These are phyloP conservation scores for Sebastes iracundus DNA, from an alignment of 2,797 vertebrate species.

Conservation along the genomic window DNA sequence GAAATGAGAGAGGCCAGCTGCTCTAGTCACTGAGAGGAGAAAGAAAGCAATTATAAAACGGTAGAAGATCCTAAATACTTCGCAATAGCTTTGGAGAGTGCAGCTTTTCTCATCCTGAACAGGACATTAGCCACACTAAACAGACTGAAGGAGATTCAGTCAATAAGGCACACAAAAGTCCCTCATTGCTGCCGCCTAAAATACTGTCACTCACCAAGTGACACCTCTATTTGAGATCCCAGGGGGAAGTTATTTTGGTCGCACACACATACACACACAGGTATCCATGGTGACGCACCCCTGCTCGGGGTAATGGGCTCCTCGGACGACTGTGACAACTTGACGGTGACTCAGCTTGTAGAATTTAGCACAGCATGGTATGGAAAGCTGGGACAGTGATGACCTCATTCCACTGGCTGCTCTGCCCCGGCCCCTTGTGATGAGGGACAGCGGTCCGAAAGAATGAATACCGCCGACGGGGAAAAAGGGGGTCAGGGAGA, in stretches of 20 bases:
- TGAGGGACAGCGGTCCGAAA: constrained; percentile 25
- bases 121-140: constrained; percentile 5
- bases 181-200: constrained; percentile 1
- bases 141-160: constrained; percentile 10
- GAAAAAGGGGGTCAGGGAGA: constrained; percentile 38
- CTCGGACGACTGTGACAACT: constrained; percentile 37
- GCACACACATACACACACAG: constrained; percentile 34
- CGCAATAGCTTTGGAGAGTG: neutral
- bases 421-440: constrained; percentile 4
- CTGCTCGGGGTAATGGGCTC: constrained; percentile 1
- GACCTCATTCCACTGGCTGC: constrained; percentile 68
- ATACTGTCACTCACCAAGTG: constrained; percentile 38
- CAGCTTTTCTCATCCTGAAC: neutral
- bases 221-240: constrained; percentile 40
- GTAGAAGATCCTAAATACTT: constrained; percentile 31
- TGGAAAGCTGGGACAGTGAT: constrained; percentile 44
- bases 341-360: constrained; percentile 63
- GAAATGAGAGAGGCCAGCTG: constrained; percentile 34
- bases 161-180: constrained; percentile 11
- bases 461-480: constrained; percentile 34
- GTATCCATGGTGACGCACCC: constrained; percentile 54
- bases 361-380: constrained; percentile 63
- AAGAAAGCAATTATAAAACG: constrained; percentile 51
- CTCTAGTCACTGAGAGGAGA: constrained; percentile 29
- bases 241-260: constrained; percentile 45